Base-by-base conservation (phyloP, 2,113 vertebrate genomes). In the Raphicerus campestris region DNA sequence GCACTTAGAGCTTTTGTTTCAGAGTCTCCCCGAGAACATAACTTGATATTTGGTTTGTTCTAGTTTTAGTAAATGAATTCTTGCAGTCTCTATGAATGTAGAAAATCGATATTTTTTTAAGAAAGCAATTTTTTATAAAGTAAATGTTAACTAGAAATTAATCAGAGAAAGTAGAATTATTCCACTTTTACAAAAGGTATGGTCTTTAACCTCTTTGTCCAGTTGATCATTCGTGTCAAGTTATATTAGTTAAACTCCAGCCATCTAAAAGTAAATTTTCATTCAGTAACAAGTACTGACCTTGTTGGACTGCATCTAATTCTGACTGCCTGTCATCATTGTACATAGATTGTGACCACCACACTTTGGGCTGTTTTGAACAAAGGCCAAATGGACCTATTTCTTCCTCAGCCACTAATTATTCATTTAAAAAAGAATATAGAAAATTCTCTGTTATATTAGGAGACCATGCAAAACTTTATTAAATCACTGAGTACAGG, bases 1-100 rank as follows among this genome's bases (percentile, higher is more conserved):
- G 7, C 28, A 1, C 73, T 2, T 0, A 2, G 10, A 7, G 1
- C 39, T 5, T 2, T 14, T 5, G 2, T 26, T 6, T 61, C 16
- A 15, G 3, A 4, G 42, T 22, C 55, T 17, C 63, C 30, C 4
- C 2, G 20, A 5, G 49, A 84, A 2, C 0, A 1, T 10, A 17
- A 10, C 30, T 35, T 28, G 20, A 2, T 39, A 22, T 30, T 83
- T 15, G 15, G 11, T 49, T 96, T 53, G 17, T 80, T 93, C 63
- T 78, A 0, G 10, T 20, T 93, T 92, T 86, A 45, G 35, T 26
- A 87, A 83, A 39, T 42, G 51, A 81, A 84, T 96, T 87, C 30
- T 14, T 1, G 15, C 26, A 1, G 32, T 92, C 60, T 92, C 19
- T 22, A 26, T 61, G 45, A 63, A 39, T n/a, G 45, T 39, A 73